Evolutionary conservation across 2,113 vertebrate genomes (phyloP).

Genomic region (Casuarius casuarius): DNA sequence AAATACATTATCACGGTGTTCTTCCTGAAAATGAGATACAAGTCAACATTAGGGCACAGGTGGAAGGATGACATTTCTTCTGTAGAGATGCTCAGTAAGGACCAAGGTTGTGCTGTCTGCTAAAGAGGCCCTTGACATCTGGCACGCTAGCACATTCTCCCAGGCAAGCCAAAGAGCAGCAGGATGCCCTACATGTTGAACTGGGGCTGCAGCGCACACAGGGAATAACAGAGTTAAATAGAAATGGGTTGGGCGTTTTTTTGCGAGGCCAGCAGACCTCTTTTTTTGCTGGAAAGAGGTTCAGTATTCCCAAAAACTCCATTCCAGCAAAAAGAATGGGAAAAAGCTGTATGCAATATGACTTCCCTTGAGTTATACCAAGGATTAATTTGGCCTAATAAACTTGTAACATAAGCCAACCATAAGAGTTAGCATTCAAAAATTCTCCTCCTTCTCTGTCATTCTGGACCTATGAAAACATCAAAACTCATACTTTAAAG

Average conservation of each 20-base stretch:
- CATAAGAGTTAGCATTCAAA: background rate
- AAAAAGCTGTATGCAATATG: background rate
- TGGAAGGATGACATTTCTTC: background rate
- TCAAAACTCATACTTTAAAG: background rate
- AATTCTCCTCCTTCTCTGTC: background rate
- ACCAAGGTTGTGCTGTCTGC: background rate
- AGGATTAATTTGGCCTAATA: background rate
- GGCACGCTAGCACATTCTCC: background rate
- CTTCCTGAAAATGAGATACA: constrained; percentile 41
- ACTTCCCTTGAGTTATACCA: background rate
- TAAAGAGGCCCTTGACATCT: background rate
- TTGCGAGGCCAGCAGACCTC: background rate
- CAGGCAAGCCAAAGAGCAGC: accelerated
- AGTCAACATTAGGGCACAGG: background rate
- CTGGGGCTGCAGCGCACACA: background rate
- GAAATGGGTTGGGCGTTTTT: background rate
- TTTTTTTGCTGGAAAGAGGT: background rate
- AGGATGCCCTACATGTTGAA: accelerated
- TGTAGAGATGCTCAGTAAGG: background rate
- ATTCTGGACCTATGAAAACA: background rate
- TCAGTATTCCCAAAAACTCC: background rate
- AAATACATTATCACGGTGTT: background rate
- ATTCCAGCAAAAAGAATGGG: background rate
- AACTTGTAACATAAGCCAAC: background rate
- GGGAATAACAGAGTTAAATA: background rate